A percentile compares a stretch with the other conserved stretches of the same genome.
Conservation (phyloP, 2,797 vertebrate species). For the Pantherophis alleghaniensis region DNA sequence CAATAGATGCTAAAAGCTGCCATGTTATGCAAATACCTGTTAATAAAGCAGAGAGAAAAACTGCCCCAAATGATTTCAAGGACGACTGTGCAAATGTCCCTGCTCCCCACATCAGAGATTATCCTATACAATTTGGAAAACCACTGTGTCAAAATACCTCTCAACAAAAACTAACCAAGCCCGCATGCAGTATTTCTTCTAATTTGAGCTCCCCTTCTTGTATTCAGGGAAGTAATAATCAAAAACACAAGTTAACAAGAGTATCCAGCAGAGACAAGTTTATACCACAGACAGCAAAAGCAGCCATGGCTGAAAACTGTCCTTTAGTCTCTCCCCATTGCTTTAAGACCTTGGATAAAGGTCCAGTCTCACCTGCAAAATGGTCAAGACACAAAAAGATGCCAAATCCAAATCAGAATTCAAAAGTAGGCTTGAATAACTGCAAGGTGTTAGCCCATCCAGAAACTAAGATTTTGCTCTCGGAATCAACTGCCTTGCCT, state of each 20-base stretch:
- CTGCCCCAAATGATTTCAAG: conserved; percentile 49
- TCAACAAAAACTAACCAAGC: conserved; percentile 75
- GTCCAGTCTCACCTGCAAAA: conserved; percentile 74
- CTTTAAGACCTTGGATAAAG: conserved; percentile 68
- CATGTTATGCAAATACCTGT: conserved; percentile 72
- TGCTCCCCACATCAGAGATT: conserved; percentile 60
- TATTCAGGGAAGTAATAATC: conserved; percentile 59
- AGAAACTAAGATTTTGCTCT: conserved; percentile 62
- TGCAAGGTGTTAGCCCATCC: conserved; percentile 57
- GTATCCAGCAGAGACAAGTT: conserved; percentile 79
- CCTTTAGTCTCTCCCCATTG: conserved; percentile 28
- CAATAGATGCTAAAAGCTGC: conserved; percentile 67
- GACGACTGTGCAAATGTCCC: conserved; percentile 65
- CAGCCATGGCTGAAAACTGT: conserved; percentile 55
- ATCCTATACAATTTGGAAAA: conserved; percentile 64
- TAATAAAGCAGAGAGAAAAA: conserved; percentile 71
- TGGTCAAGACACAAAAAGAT: conserved; percentile 77
- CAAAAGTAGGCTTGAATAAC: conserved; percentile 64
- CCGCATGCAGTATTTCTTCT: conserved; percentile 57
- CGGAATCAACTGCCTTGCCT: conserved; percentile 70
- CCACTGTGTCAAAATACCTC: conserved; percentile 65
- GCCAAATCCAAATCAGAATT: conserved; percentile 63
- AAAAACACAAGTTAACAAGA: conserved; percentile 77
- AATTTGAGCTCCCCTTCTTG: conserved; percentile 71
- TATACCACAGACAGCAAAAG: conserved; percentile 77